Percentiles rank a stretch among this genome's conserved stretches.
These are phyloP conservation scores for Butorides virescens DNA, from an alignment of 2,113 vertebrate genomes.

Conservation along the genomic window DNA sequence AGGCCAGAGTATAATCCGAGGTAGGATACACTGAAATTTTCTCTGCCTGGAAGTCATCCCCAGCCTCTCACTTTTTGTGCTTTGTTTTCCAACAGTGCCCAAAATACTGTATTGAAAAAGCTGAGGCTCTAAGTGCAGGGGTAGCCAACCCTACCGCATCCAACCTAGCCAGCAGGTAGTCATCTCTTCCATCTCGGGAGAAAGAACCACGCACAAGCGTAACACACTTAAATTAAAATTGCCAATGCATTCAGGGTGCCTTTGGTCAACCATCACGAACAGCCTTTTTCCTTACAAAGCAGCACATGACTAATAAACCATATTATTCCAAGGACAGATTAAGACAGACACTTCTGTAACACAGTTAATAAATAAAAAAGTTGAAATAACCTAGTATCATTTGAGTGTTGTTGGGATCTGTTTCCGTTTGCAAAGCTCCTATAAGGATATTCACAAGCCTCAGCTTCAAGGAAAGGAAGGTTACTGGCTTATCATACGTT, in stretches of 20 bases:
- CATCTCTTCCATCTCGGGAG: neutral
- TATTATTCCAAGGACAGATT: neutral
- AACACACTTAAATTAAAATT: neutral
- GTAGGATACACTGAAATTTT: neutral
- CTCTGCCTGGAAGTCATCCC: neutral
- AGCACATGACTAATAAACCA: neutral
- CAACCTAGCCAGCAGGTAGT: neutral
- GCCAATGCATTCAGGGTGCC: neutral
- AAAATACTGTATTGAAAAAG: neutral
- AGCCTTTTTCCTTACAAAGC: neutral
- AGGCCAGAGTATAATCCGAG: neutral
- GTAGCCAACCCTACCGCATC: neutral
- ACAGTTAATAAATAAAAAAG: neutral
- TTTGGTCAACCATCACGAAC: neutral
- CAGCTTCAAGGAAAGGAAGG: slow-evolving; percentile 92
- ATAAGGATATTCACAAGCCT: slow-evolving; percentile 95
- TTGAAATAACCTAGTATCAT: slow-evolving; percentile 89
- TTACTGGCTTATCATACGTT: slow-evolving; percentile 88
- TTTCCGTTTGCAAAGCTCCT: slow-evolving; percentile 94
- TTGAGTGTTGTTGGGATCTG: slow-evolving; percentile 94
- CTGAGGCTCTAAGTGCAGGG: neutral
- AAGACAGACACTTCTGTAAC: neutral
- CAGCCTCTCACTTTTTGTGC: neutral
- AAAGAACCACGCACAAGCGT: neutral
- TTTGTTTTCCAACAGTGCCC: neutral